Conservation (phyloP, 1,140 invertebrate species). For the Parapsyche elsis region DNA sequence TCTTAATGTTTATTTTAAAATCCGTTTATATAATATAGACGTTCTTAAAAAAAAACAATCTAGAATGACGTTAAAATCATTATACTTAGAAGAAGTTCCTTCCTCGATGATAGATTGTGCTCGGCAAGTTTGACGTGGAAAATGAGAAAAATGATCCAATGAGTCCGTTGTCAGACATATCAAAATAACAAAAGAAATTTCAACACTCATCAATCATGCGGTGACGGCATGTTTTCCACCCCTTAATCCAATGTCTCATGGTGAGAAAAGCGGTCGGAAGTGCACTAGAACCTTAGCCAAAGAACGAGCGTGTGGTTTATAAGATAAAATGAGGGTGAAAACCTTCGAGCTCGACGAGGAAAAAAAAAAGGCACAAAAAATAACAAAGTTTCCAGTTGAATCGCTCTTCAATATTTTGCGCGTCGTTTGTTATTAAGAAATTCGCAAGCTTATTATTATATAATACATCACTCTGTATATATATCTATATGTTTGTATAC, state of each 20-base stretch:
- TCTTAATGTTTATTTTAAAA: no score
- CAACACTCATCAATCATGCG: constrained; percentile 28
- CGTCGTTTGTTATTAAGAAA: constrained; percentile 25
- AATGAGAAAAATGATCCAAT: neutral
- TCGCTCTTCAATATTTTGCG: constrained; percentile 12
- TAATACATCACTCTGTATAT: no score
- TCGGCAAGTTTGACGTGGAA: neutral
- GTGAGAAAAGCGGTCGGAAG: neutral
- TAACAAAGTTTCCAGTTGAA: constrained; percentile 8
- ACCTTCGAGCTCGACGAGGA: neutral
- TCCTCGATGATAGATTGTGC: constrained; percentile 18
- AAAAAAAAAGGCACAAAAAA: neutral
- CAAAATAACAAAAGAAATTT: constrained; percentile 29
- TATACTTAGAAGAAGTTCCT: neutral
- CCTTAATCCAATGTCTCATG: neutral
- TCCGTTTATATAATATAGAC: no score
- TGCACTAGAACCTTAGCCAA: neutral
- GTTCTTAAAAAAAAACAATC: no score
- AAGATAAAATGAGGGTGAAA: neutral
- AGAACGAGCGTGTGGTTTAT: neutral
- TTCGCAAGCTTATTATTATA: neutral
- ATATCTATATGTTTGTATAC: no score
- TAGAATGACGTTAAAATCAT: no score
- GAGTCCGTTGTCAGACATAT: constrained; percentile 23
- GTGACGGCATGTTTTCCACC: neutral